Evolutionary conservation across 53 echinoderm and acorn worm species (phyloP), one percentile per base, ranked within the genome.

Genomic region (Holothuria leucospilota): DNA sequence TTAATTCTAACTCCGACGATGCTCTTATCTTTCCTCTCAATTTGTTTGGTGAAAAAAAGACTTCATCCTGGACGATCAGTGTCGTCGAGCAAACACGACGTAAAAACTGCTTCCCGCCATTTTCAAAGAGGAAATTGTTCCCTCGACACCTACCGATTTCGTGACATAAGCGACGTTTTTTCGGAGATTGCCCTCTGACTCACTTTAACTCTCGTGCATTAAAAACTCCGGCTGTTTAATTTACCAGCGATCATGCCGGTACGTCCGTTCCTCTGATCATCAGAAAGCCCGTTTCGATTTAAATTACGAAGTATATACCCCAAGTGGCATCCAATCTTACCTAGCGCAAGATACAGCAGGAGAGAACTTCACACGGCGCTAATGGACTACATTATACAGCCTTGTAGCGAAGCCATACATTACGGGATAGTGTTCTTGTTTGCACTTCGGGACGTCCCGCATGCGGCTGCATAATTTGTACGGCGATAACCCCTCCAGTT

Each of bases 361-460:
- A 56, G 56, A 56, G 56, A 56, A 56, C 18, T 56, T 9, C 56
- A 56, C 8, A 56, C 56, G 16, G 18, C 18, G 4, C 56, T 56
- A 56, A 56, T 56, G 56, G 56, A 56, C 56, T 56, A 16, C 56
- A 56, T 56, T 56, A 56, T 56, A 46, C 56, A 56, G 46, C 46
- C 46, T 46, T 46, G 46, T 46, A 56, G 56, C 18, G 56, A 56
- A 56, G 56, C 56, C 56, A 18, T 56, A 18, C 56, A 16, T 56
- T 56, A 56, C 56, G 56, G 56, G 56, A 56, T 52, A 14, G 30
- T n/a, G 21, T 18, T 49, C 11, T 39, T 75, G 39, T 75, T 75
- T 75, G 75, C 75, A 75, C 75, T 49, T 75, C 75, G 75, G 75
- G 75, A 75, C 75, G 75, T 75, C 75, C 75, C 75, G 72, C 72